Evolutionary conservation across 2,888 invertebrate species (phyloP).

Genomic region (Acleris emargana): DNA sequence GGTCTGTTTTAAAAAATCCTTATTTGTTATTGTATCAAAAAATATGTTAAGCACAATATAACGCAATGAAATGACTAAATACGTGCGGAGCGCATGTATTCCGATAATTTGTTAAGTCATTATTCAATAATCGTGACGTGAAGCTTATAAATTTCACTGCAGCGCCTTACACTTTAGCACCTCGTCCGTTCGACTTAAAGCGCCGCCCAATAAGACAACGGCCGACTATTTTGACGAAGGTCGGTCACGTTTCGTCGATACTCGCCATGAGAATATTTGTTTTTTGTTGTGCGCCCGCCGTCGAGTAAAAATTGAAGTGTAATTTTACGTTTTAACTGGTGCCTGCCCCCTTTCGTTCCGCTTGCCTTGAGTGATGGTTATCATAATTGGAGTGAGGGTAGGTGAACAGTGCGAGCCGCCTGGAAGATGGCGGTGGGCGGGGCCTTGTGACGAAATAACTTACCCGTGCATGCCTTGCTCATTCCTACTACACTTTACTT

Average conservation of each 20-base stretch:
- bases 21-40: too few species aligned
- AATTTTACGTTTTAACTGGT: conserved; percentile 82
- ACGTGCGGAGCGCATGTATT: conserved; percentile 51
- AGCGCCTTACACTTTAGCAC: conserved; percentile 83
- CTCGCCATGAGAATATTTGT: conserved; percentile 83
- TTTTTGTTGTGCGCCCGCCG: conserved; percentile 80
- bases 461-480: conserved; percentile 33
- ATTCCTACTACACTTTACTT: conserved; percentile 20
- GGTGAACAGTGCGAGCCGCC: conserved; percentile 69
- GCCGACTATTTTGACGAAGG: conserved; percentile 82
- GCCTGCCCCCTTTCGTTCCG: conserved; percentile 83
- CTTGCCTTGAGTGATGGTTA: conserved; percentile 83
- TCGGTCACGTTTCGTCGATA: conserved; percentile 83
- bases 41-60: too few species aligned
- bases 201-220: conserved; percentile 80
- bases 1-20: too few species aligned
- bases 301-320: conserved; percentile 81
- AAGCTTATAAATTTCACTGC: conserved; percentile 78
- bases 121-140: conserved; percentile 81
- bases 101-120: conserved; percentile 72
- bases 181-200: conserved; percentile 68
- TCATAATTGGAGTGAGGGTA: conserved; percentile 82
- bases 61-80: not conserved
- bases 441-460: conserved; percentile 58
- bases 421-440: conserved; percentile 68